Base-by-base conservation (phyloP, 2,797 vertebrate genomes). In the Podarcis siculus region DNA sequence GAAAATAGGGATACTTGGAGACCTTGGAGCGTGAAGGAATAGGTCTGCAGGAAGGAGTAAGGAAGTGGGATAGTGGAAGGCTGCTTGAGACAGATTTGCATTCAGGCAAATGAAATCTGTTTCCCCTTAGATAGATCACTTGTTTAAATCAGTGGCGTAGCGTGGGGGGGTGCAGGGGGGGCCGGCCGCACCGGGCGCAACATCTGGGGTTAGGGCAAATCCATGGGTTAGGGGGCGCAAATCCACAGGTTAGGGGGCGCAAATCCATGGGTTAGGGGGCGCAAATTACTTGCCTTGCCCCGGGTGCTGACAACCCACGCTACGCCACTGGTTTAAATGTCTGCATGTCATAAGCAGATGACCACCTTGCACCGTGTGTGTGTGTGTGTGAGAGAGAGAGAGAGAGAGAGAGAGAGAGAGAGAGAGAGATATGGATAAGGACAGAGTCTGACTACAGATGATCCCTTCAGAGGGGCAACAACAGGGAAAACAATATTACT, bases 81-180 rank as follows among this genome's bases (percentile, higher is more conserved):
- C 23, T 27, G 79, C 61, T 82, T 37, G 25, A 27, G 32, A 27
- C 80, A 66, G 12, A 58, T 42, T 66, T 78, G 61, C 30, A 67
- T 67, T 67, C 25, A 66, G n/a, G 37, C 30, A 42, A 69, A 82
- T 69, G 17, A 77, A 39, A 77, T 39, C 21, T 77, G 39, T 78
- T 85, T 79, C 76, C n/a, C 39, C 19, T 86, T 79, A 78, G 76
- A 67, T 45, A 79, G n/a, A 78, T 45, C 61, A 78, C 61, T 25
- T 86, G 73, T 21, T 67, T 66, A 78, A 86, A 21, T 86, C n/a
- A n/a, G n/a, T n/a, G n/a, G n/a, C n/a, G n/a, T n/a, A n/a, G n/a
- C n/a, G n/a, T n/a, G n/a, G n/a, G n/a, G n/a, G n/a, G n/a, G n/a
- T n/a, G n/a, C n/a, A n/a, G n/a, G n/a, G n/a, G n/a, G n/a, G n/a